phyloP scores from a whole-genome alignment of 2,888 invertebrate genomes.

The Spialia ferax region DNA sequence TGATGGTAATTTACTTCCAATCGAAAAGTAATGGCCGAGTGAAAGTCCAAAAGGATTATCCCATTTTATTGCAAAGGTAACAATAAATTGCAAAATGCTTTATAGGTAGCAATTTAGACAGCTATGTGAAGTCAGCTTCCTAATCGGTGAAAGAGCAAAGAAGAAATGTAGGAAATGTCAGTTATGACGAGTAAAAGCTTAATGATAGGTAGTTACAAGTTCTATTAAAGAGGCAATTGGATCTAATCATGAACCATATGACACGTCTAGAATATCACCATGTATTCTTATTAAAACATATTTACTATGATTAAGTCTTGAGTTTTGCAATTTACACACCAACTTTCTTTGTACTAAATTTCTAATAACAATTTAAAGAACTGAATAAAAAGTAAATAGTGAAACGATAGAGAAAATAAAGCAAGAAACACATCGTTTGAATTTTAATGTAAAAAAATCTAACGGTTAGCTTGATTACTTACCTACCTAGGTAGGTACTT shows the following conservation, averaged over 20 bases:
- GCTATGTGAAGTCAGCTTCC: conserved; percentile 27
- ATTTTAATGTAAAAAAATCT: conserved; percentile 7
- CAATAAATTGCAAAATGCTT: conserved; percentile 52
- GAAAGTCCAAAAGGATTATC: conserved; percentile 69
- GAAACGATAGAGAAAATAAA: neutral
- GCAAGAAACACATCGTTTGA: conserved; percentile 6
- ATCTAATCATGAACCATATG: conserved; percentile 58
- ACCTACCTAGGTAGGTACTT: no score
- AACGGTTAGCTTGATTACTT: conserved; percentile 20
- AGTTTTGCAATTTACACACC: neutral
- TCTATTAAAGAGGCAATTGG: conserved; percentile 64
- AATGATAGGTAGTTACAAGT: conserved; percentile 57
- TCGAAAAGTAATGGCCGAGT: conserved; percentile 72
- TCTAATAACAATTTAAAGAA: neutral
- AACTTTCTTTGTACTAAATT: neutral
- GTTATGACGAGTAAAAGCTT: conserved; percentile 59
- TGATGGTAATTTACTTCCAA: conserved; percentile 71
- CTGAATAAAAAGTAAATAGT: neutral
- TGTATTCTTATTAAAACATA: conserved; percentile 14
- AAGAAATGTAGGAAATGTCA: conserved; percentile 61
- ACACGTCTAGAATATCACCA: conserved; percentile 18
- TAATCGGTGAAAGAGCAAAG: conserved; percentile 53
- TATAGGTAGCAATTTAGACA: conserved; percentile 45
- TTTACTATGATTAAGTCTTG: neutral
- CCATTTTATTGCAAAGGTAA: conserved; percentile 50